Conservation (phyloP, 2,797 vertebrate genomes). For the Danio jaintianensis region DNA sequence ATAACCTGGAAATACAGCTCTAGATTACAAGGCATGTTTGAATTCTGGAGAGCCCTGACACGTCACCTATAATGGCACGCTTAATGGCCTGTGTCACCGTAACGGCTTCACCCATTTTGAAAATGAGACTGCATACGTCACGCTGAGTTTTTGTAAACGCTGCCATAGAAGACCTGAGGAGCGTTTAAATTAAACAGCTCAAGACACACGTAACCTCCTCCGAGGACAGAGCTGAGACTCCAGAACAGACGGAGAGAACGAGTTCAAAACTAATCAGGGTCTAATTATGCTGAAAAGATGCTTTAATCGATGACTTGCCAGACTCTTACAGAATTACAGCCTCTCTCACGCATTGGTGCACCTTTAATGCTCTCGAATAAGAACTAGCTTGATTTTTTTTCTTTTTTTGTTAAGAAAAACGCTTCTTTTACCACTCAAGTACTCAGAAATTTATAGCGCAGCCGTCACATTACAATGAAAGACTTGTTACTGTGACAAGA, state of each 20-base stretch:
- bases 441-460: background rate
- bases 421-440: constrained; percentile 15
- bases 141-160: background rate
- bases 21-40: background rate
- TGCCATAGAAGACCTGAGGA: constrained; percentile 6
- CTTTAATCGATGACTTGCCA: constrained; percentile 30
- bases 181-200: constrained; percentile 24
- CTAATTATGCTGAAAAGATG: constrained; percentile 48
- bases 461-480: constrained; percentile 21
- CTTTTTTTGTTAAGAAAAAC: background rate
- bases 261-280: constrained; percentile 30
- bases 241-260: constrained; percentile 3
- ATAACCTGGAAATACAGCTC: background rate
- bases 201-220: background rate
- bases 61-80: background rate
- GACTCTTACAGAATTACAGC: constrained; percentile 13
- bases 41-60: constrained; percentile 3
- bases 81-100: constrained; percentile 20
- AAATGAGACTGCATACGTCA: constrained; percentile 7
- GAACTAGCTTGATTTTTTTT: background rate
- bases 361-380: background rate
- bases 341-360: constrained; percentile 6
- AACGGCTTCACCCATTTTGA: constrained; percentile 7
- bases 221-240: background rate
- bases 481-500: constrained; percentile 3